These are phyloP conservation scores for Helostoma temminkii DNA, from an alignment of 2,797 vertebrate species.

Conservation along the genomic window DNA sequence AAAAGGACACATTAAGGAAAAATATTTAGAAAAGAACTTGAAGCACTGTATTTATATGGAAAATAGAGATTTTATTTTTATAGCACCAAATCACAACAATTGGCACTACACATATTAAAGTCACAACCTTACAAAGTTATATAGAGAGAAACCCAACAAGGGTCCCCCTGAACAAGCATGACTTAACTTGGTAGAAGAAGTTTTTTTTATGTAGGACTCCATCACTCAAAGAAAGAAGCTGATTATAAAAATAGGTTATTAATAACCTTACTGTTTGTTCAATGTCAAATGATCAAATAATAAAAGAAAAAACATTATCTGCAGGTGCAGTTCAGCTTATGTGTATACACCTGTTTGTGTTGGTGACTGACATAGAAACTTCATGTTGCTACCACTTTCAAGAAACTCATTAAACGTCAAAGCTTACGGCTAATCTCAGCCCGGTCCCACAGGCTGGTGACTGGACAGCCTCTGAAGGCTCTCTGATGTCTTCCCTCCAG, in stretches of 20 bases:
- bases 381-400: slow-evolving; percentile 1
- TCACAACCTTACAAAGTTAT: no score
- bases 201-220: no score
- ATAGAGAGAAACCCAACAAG: no score
- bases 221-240: no score
- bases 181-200: no score
- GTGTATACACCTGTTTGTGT: neutral
- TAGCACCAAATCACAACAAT: no score
- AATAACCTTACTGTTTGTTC: no score
- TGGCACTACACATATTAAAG: no score
- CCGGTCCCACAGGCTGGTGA: slow-evolving; percentile 27
- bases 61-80: no score
- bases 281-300: neutral
- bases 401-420: slow-evolving; percentile 34
- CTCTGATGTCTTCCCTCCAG: slow-evolving; percentile 31
- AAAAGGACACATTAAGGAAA: neutral
- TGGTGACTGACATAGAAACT: neutral
- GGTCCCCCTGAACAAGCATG: no score
- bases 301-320: neutral
- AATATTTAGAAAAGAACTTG: slow-evolving; percentile 4
- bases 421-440: slow-evolving; percentile 33
- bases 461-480: slow-evolving; percentile 21
- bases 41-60: neutral
- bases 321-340: neutral
- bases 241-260: no score